phyloP scores from a whole-genome alignment of 2,797 vertebrate genomes.

The Psittacula echo region DNA sequence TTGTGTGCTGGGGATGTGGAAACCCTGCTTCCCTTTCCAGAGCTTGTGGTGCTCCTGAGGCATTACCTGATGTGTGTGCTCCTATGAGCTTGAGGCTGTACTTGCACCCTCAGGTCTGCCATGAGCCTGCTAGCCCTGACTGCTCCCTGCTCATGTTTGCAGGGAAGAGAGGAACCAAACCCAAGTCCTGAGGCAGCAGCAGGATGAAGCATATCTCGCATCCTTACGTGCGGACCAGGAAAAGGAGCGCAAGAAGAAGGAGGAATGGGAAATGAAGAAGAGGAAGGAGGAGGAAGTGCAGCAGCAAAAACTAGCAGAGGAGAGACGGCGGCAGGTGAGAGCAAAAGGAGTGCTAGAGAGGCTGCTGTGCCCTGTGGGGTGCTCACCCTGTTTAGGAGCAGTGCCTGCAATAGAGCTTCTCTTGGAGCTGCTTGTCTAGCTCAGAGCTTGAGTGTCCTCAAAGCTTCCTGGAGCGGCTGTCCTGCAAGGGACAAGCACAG shows the following conservation, averaged over 20 bases:
- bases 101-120: neutral
- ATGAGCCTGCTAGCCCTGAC: neutral
- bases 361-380: neutral
- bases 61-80: neutral
- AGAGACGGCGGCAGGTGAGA: constrained; percentile 88
- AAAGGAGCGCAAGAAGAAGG: constrained; percentile 94
- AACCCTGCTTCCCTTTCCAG: neutral
- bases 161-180: constrained; percentile 99
- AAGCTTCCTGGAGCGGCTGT: neutral
- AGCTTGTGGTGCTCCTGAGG: neutral
- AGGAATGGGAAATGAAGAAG: constrained; percentile 90
- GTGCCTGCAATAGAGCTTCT: neutral
- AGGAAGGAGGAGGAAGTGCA: constrained; percentile 93
- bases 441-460: rapidly evolving
- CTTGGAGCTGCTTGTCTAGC: neutral
- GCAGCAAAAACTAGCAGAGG: constrained; percentile 90
- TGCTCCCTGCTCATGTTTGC: rapidly evolving
- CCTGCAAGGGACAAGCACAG: neutral
- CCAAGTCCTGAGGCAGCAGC: constrained; percentile 95
- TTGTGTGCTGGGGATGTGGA: neutral
- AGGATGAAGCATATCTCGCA: constrained; percentile 94
- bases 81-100: neutral
- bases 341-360: neutral
- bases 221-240: constrained; percentile 96
- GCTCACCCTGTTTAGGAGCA: rapidly evolving